Evolutionary conservation across 2,113 vertebrate genomes (phyloP).

Genomic region (Spilogale gracilis): DNA sequence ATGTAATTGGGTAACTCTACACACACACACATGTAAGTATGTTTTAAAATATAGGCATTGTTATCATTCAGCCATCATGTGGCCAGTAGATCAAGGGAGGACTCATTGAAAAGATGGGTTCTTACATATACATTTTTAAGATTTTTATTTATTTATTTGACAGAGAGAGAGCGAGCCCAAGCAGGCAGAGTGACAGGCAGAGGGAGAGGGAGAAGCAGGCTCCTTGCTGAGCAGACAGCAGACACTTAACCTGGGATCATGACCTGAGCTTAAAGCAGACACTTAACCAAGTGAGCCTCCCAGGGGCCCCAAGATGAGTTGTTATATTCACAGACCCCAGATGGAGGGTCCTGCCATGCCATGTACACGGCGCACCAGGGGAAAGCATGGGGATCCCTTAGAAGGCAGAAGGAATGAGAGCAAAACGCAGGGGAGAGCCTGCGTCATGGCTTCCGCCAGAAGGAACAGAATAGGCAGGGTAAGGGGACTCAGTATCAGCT

Average conservation of each 20-base stretch:
- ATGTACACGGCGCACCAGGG: accelerated
- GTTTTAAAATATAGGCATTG: background rate
- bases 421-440: too few relatives aligned
- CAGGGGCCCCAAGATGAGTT: background rate
- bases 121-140: background rate
- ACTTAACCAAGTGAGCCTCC: background rate
- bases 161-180: background rate
- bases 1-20: too few relatives aligned
- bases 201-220: background rate
- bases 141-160: too few relatives aligned
- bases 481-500: background rate
- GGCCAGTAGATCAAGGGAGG: background rate
- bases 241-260: background rate
- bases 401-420: background rate
- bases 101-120: background rate
- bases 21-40: accelerated
- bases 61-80: background rate
- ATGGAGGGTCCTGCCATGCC: accelerated
- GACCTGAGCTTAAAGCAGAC: background rate
- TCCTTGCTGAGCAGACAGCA: too few relatives aligned
- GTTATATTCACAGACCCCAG: background rate
- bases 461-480: background rate
- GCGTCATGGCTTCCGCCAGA: background rate
- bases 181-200: background rate
- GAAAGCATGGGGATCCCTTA: background rate